phyloP scores from a whole-genome alignment of 2,797 vertebrate genomes.

The Helostoma temminkii region DNA sequence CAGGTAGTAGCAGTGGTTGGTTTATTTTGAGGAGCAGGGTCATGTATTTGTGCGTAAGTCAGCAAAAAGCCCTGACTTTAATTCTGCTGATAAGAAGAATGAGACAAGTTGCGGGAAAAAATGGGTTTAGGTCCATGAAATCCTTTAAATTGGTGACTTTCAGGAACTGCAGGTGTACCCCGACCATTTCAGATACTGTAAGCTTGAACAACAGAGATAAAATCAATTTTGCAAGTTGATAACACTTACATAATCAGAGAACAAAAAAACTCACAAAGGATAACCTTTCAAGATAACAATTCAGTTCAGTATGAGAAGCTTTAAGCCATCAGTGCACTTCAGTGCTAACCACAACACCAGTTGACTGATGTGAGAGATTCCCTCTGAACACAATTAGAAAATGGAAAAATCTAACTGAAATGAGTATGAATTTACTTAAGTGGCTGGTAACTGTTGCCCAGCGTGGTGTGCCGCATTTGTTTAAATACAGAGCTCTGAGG shows the following conservation, averaged over 20 bases:
- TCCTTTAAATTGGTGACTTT: too few relatives aligned
- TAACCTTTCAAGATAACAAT: not conserved
- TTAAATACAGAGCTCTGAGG: conserved; percentile 86
- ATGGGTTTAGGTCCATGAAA: too few relatives aligned
- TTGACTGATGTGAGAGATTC: conserved; percentile 31
- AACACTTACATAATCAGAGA: too few relatives aligned
- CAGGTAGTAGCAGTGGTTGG: too few relatives aligned
- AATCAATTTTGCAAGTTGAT: not conserved
- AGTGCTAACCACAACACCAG: conserved; percentile 24
- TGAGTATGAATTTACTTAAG: conserved; percentile 69
- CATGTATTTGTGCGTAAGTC: too few relatives aligned
- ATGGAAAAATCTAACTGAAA: conserved; percentile 40
- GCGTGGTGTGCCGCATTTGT: conserved; percentile 79
- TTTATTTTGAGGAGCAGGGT: too few relatives aligned
- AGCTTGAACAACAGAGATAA: not conserved
- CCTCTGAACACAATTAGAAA: conserved; percentile 50
- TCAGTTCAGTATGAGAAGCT: conserved; percentile 2
- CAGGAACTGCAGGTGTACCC: too few relatives aligned
- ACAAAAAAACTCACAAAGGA: not conserved
- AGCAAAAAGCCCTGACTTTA: too few relatives aligned
- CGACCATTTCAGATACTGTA: too few relatives aligned
- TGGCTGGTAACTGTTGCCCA: conserved; percentile 79
- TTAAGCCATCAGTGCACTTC: not conserved
- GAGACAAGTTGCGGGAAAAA: too few relatives aligned
- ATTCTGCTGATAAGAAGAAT: too few relatives aligned